Evolutionary conservation across 2,797 vertebrate species (phyloP).

Genomic region (Holocentrus rufus): DNA sequence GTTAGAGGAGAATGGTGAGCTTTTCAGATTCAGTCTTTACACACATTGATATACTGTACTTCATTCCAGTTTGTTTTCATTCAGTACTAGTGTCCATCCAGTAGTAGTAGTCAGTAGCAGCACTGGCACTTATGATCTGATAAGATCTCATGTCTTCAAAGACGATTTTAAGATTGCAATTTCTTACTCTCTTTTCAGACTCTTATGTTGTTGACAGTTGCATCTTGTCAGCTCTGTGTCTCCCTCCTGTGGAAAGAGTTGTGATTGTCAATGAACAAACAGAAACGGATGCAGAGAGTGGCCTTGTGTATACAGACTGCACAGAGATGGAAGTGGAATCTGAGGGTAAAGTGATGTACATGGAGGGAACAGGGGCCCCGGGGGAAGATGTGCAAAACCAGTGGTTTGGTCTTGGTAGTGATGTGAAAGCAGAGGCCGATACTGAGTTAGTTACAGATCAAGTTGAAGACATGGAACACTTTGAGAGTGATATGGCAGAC

Average conservation of each 20-base stretch:
- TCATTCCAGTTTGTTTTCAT: too few relatives aligned
- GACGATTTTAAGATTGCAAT: neutral
- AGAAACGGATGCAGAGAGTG: slow-evolving; percentile 47
- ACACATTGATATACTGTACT: too few relatives aligned
- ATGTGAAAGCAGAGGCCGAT: slow-evolving; percentile 68
- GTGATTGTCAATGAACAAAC: slow-evolving; percentile 73
- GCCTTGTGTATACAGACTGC: slow-evolving; percentile 73
- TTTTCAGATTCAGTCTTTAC: neutral
- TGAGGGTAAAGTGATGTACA: slow-evolving; percentile 66
- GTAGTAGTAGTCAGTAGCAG: neutral
- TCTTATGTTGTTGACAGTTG: slow-evolving; percentile 71
- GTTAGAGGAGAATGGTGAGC: slow-evolving; percentile 73
- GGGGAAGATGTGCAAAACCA: slow-evolving; percentile 37
- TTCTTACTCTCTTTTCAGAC: slow-evolving; percentile 56
- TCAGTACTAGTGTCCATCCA: neutral
- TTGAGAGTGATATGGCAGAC: slow-evolving; percentile 46
- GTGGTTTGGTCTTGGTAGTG: slow-evolving; percentile 64
- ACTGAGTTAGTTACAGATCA: slow-evolving; percentile 32
- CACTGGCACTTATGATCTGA: neutral
- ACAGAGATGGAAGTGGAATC: slow-evolving; percentile 78
- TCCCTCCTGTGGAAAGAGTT: slow-evolving; percentile 71
- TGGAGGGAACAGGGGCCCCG: slow-evolving; percentile 43
- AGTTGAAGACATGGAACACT: slow-evolving; percentile 20
- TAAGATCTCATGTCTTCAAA: neutral
- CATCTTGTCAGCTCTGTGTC: slow-evolving; percentile 74